phyloP scores from a whole-genome alignment of 2,797 vertebrate species.

The Acanthis flammea region DNA sequence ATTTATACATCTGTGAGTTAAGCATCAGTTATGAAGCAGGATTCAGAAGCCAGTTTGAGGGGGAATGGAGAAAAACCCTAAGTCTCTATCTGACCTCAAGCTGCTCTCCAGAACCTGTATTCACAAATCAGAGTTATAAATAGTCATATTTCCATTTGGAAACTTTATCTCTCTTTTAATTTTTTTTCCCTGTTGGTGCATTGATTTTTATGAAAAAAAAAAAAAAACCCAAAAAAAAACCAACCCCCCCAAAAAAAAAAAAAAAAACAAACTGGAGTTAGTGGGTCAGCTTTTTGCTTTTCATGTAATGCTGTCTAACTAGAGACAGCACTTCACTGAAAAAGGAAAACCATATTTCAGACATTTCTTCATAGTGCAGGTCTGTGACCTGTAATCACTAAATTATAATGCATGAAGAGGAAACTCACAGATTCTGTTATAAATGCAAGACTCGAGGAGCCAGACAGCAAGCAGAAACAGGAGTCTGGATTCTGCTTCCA shows the following conservation, averaged over 20 bases:
- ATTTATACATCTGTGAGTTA: not conserved
- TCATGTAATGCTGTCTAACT: not conserved
- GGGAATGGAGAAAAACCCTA: not conserved
- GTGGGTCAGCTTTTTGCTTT: not conserved
- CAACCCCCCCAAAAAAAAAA: too few relatives aligned
- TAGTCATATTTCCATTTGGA: not conserved
- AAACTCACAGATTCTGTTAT: not conserved
- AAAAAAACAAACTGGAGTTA: not conserved
- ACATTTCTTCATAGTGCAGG: not conserved
- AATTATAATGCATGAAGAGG: not conserved
- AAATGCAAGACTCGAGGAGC: not conserved
- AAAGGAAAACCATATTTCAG: not conserved
- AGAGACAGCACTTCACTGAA: not conserved
- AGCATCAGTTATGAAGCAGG: not conserved
- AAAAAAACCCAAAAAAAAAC: too few relatives aligned
- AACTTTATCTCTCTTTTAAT: not conserved
- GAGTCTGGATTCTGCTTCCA: not conserved
- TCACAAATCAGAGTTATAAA: not conserved
- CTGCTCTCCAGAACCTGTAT: not conserved
- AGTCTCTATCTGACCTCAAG: not conserved
- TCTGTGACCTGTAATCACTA: not conserved
- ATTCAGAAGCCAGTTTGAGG: not conserved
- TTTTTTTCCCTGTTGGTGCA: not conserved
- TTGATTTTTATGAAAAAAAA: not conserved
- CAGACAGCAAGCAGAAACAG: not conserved